phyloP scores from a whole-genome alignment of 2,888 invertebrate genomes.

The Andrena bicolor region DNA sequence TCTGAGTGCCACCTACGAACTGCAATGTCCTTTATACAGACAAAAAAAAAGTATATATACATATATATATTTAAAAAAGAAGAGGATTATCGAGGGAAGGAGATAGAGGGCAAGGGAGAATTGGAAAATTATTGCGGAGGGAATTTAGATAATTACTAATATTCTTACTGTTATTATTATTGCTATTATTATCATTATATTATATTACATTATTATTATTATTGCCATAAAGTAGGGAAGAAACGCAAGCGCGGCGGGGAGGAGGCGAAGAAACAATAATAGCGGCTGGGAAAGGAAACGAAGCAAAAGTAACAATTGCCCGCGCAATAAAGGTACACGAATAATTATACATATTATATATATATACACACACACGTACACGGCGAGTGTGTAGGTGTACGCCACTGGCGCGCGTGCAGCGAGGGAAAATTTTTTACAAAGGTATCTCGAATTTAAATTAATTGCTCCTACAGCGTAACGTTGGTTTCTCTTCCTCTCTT shows the following conservation, averaged over 20 bases:
- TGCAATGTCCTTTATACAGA: slow-evolving; percentile 66
- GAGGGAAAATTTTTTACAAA: slow-evolving; percentile 71
- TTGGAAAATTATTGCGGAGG: slow-evolving; percentile 40
- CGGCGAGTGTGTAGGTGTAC: slow-evolving; percentile 10
- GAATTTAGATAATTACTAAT: slow-evolving; percentile 61
- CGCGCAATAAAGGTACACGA: slow-evolving; percentile 69
- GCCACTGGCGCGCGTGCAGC: slow-evolving; percentile 29
- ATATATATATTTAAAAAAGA: slow-evolving; percentile 23
- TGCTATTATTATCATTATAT: slow-evolving; percentile 52
- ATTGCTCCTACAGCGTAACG: slow-evolving; percentile 64
- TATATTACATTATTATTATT: slow-evolving; percentile 56
- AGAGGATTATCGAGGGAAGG: slow-evolving; percentile 15
- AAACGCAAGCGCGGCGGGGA: slow-evolving; percentile 54
- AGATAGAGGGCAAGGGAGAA: slow-evolving; percentile 4
- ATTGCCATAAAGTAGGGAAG: slow-evolving; percentile 56
- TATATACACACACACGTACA: background rate
- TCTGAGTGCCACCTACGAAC: slow-evolving; percentile 56
- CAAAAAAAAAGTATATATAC: slow-evolving; percentile 28
- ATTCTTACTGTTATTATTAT: slow-evolving; percentile 65
- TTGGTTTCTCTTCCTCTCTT: slow-evolving; percentile 71
- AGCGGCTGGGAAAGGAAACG: slow-evolving; percentile 32
- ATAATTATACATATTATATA: slow-evolving; percentile 58
- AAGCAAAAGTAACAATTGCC: slow-evolving; percentile 54
- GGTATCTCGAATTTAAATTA: slow-evolving; percentile 66
- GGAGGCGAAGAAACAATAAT: slow-evolving; percentile 44